phyloP scores from a whole-genome alignment of 1,140 invertebrate species.

The Eulimnadia texana region DNA sequence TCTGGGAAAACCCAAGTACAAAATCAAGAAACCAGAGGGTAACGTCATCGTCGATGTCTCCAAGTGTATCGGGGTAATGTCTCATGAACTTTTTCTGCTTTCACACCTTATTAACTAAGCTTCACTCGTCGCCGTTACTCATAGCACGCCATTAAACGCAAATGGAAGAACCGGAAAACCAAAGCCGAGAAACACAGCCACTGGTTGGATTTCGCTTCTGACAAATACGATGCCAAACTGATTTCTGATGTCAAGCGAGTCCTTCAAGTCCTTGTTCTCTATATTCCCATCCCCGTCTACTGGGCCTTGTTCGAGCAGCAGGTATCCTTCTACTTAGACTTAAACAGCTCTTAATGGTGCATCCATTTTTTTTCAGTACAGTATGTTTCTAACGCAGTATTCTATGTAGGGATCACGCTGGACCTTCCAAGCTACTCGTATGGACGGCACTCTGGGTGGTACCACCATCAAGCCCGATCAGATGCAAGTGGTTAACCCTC shows the following conservation, averaged over 20 bases:
- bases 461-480: slow-evolving; percentile 64
- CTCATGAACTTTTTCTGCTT: no score
- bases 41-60: slow-evolving; percentile 65
- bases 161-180: slow-evolving; percentile 23
- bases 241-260: slow-evolving; percentile 60
- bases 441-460: slow-evolving; percentile 64
- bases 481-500: slow-evolving; percentile 73
- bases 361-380: no score
- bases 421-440: slow-evolving; percentile 83
- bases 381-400: no score
- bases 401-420: slow-evolving; percentile 82
- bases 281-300: slow-evolving; percentile 70
- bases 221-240: slow-evolving; percentile 45
- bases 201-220: slow-evolving; percentile 64
- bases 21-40: slow-evolving; percentile 57
- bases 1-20: slow-evolving; percentile 58
- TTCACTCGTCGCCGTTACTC: no score
- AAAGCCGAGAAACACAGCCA: slow-evolving; percentile 41
- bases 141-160: slow-evolving; percentile 28
- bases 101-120: no score
- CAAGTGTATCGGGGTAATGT: slow-evolving; percentile 61
- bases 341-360: no score
- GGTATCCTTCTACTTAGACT: no score
- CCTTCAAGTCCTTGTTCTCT: slow-evolving; percentile 55
- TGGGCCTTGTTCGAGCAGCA: slow-evolving; percentile 80